Evolutionary conservation across 2,888 invertebrate genomes (phyloP).

Genomic region (Acrobasis repandana): DNA sequence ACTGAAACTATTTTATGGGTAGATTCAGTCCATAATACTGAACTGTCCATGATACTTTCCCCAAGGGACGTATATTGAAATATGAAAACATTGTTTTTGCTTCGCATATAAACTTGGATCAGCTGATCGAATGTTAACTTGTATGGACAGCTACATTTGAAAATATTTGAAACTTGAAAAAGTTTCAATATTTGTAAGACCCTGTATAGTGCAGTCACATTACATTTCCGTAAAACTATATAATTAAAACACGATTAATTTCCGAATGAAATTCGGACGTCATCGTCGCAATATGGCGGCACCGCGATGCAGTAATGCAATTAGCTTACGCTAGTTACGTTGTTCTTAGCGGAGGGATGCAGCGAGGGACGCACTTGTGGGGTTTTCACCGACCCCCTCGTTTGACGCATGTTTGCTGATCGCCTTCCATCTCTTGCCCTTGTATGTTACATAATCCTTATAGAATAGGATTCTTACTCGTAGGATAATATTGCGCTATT

Average conservation of each 20-base stretch:
- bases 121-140: no score
- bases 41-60: no score
- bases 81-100: no score
- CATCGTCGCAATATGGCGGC: conserved; percentile 41
- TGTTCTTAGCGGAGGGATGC: conserved; percentile 53
- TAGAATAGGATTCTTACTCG: background rate
- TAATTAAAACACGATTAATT: conserved; percentile 19
- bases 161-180: no score
- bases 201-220: no score
- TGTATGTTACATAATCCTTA: conserved; percentile 33
- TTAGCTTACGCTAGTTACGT: conserved; percentile 53
- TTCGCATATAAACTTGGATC: no score
- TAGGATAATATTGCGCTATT: background rate
- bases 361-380: conserved; percentile 53
- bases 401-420: conserved; percentile 17
- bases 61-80: no score
- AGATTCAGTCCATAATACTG: no score
- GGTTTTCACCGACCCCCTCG: conserved; percentile 39
- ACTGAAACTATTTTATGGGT: no score
- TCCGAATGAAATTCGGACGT: conserved; percentile 35
- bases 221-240: background rate
- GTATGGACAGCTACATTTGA: no score
- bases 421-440: conserved; percentile 26
- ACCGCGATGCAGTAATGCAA: conserved; percentile 61
- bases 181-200: background rate